Base-by-base conservation (phyloP, 2,888 invertebrate genomes). In the Caenorhabditis sp. region DNA sequence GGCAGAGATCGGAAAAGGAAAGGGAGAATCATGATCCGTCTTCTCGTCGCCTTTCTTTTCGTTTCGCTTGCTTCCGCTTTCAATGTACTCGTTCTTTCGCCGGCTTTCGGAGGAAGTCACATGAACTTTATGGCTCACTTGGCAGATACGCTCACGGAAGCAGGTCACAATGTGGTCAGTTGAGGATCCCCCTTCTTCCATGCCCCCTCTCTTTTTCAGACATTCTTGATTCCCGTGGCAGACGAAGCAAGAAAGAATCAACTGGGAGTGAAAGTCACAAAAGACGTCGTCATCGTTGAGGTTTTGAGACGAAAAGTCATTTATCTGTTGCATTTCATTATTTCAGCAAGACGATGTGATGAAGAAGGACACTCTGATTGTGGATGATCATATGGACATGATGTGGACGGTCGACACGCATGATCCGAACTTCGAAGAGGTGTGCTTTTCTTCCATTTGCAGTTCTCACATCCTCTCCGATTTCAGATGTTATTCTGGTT, bases 41-140 rank as follows among this genome's bases (percentile, higher is more conserved):
- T 41, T 13, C 39, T 62, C n/a, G 7, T 55, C 24, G 8, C 27
- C n/a, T 58, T 41, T 17, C 30, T 45, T 7, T 13, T 15, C 27
- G 24, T 26, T 39, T 24, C 24, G 9, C 11, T 11, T 53, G 1
- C 20, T 48, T 43, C 39, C 59, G 59, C 68, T 5, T 55, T 50
- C 53, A 80, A 80, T 48, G 50, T 80, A 27, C 70, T 80, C 27
- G 70, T 77, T n/a, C 77, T 77, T 32, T 65, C 68, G n/a, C 73
- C 79, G 15, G 63, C 52, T 13, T 65, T 76, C 20, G 73, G 77
- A 6, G 72, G 66, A 32, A 77, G 77, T 55, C 79, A 80, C 65
- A 66, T 65, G 17, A 80, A 80, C 46, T 80, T 77, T 53, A 53
- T 80, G 61, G 79, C 77, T 0, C 70, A 71, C 26, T 48, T 80